Conservation (phyloP, 2,888 invertebrate genomes). For the Papilio elwesi region DNA sequence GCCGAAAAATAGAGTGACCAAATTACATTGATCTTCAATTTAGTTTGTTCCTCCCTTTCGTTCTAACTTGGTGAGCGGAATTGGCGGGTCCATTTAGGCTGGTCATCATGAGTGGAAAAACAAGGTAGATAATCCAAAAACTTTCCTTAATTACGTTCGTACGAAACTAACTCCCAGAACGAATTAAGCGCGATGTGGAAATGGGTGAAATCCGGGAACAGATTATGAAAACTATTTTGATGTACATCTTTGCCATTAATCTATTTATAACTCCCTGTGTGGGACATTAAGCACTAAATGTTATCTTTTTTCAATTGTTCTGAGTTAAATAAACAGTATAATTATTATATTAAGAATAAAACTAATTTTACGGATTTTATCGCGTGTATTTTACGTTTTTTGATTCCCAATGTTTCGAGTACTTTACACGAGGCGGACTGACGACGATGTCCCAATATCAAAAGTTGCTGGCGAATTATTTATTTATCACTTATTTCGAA, state of each 20-base stretch:
- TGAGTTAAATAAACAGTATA: too few relatives aligned
- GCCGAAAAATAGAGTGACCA: conserved; percentile 73
- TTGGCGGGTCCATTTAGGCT: conserved; percentile 50
- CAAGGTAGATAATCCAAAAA: conserved; percentile 79
- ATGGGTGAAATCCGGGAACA: conserved; percentile 68
- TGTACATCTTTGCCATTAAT: conserved; percentile 29
- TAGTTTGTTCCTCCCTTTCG: conserved; percentile 41
- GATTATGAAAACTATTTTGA: conserved; percentile 59
- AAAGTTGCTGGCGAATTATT: too few relatives aligned
- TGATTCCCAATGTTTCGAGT: too few relatives aligned
- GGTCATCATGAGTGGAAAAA: conserved; percentile 72
- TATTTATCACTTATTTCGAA: too few relatives aligned
- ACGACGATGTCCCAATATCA: too few relatives aligned
- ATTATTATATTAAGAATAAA: too few relatives aligned
- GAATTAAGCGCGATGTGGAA: conserved; percentile 73
- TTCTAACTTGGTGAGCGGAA: conserved; percentile 47
- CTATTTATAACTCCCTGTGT: too few relatives aligned
- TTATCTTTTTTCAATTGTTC: too few relatives aligned
- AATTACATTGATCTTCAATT: conserved; percentile 54
- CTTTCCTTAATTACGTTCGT: conserved; percentile 80
- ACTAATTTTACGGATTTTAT: too few relatives aligned
- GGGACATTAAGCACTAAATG: too few relatives aligned
- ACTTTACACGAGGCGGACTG: too few relatives aligned
- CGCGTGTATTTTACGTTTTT: too few relatives aligned
- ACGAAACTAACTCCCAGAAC: conserved; percentile 78